Base-by-base conservation (phyloP, 2,113 vertebrate genomes). In the Ancistrus triradiatus region DNA sequence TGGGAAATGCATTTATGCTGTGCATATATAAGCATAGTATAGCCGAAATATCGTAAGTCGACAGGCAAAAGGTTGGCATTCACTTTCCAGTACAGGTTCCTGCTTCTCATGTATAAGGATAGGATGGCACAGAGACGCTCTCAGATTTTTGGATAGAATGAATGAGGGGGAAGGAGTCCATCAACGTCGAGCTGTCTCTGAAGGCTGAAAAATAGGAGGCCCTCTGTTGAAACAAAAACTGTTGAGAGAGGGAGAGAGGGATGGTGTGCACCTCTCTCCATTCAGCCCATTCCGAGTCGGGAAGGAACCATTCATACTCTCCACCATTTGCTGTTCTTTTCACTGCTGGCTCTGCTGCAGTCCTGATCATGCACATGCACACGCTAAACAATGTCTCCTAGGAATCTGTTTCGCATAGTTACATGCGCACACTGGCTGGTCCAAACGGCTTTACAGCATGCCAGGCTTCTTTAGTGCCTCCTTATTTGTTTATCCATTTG, bases 151-250 rank as follows among this genome's bases (percentile, higher is more conserved):
- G 25, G 24, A 40, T 21, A 22, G 28, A 37, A 37, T n/a, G n/a
- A n/a, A n/a, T n/a, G n/a, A n/a, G 19, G 19, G 35, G 31, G 44
- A 40, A 15, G 5, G 46, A 49, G n/a, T 33, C 46, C 27, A 27
- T 62, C 59, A 62, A 19, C 14, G 6, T 21, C n/a, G 18, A 24
- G 44, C 21, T 10, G 22, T 15, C 5, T 40, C 31, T 38, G 59
- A 38, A 31, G 38, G 46, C 59, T 37, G 44, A 61, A 49, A 61
- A 61, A 61, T 62, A 50, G 59, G 59, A 62, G 59, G 44, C 59
- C 46, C 59, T 50, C 31, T 7, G n/a, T 21, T 35, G 59, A 62
- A 62, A 62, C 33, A 62, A 50, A 46, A 62, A 50, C 49, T 62
- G 59, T 37, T 50, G 47, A 49, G 46, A 49, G 31, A 47, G 18